Evolutionary conservation across 2,797 vertebrate genomes (phyloP).

Genomic region (Monodelphis domestica): DNA sequence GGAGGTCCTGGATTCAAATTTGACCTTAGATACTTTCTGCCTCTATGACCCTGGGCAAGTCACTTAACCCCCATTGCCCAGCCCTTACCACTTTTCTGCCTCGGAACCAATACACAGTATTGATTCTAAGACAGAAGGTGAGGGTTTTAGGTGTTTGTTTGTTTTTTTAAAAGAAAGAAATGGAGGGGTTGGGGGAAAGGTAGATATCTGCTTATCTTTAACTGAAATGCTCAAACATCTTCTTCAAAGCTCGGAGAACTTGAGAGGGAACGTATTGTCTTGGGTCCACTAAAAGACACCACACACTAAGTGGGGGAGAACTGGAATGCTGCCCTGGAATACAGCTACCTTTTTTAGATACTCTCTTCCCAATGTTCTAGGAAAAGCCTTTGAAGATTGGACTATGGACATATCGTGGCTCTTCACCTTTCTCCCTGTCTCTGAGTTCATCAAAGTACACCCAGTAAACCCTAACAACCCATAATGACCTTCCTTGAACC

Average conservation of each 20-base stretch:
- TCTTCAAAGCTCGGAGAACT: neutral
- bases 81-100: no score
- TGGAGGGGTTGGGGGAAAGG: neutral
- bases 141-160: no score
- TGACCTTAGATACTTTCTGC: no score
- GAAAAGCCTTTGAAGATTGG: neutral
- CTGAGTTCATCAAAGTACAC: neutral
- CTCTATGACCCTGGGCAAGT: no score
- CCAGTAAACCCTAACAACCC: neutral
- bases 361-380: neutral
- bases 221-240: neutral
- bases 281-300: neutral
- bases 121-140: no score
- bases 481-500: neutral
- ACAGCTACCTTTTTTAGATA: neutral
- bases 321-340: neutral
- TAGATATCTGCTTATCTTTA: neutral
- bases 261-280: neutral
- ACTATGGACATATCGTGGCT: neutral
- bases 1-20: no score
- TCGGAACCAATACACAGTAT: no score
- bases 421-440: neutral
- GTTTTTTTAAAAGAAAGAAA: no score
- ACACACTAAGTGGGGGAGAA: neutral
- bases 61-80: no score